Conservation (phyloP, 2,113 vertebrate species). For the Polypterus bichir region DNA sequence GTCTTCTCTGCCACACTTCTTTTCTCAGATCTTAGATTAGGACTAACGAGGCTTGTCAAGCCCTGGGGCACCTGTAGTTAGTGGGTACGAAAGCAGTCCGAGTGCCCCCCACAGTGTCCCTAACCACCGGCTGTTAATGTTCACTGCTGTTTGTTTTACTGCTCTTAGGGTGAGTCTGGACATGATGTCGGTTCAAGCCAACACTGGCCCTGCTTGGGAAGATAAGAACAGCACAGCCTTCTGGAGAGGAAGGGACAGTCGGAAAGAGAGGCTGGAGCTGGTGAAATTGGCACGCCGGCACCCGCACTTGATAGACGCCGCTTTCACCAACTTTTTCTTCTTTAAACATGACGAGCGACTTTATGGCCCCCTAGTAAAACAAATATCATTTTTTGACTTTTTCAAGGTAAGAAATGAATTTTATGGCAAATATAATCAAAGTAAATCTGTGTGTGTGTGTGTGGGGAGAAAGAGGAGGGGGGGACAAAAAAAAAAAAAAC, state of each 20-base stretch:
- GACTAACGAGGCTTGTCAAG: too few relatives aligned
- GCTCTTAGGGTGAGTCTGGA: constrained; percentile 81
- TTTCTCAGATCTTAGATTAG: too few relatives aligned
- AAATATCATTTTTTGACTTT: constrained; percentile 95
- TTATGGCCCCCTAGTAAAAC: constrained; percentile 91
- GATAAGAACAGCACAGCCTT: constrained; percentile 77
- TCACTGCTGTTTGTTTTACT: constrained; percentile 12
- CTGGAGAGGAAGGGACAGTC: constrained; percentile 93
- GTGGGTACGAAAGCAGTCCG: too few relatives aligned
- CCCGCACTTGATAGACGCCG: constrained; percentile 75
- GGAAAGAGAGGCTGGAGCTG: constrained; percentile 83
- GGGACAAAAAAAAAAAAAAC: too few relatives aligned
- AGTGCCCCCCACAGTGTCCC: too few relatives aligned
- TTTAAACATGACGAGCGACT: constrained; percentile 87
- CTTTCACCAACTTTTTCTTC: constrained; percentile 97
- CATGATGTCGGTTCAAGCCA: constrained; percentile 94
- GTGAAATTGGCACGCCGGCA: constrained; percentile 78
- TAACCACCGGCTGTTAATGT: too few relatives aligned
- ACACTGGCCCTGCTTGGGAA: constrained; percentile 75
- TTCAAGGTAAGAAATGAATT: constrained; percentile 69
- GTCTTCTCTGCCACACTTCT: too few relatives aligned
- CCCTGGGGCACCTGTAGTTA: too few relatives aligned
- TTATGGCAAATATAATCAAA: too few relatives aligned
- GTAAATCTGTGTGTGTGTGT: too few relatives aligned
- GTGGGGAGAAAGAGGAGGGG: too few relatives aligned